Evolutionary conservation across 1,140 invertebrate genomes (phyloP).

Genomic region (Heliconius melpomene): DNA sequence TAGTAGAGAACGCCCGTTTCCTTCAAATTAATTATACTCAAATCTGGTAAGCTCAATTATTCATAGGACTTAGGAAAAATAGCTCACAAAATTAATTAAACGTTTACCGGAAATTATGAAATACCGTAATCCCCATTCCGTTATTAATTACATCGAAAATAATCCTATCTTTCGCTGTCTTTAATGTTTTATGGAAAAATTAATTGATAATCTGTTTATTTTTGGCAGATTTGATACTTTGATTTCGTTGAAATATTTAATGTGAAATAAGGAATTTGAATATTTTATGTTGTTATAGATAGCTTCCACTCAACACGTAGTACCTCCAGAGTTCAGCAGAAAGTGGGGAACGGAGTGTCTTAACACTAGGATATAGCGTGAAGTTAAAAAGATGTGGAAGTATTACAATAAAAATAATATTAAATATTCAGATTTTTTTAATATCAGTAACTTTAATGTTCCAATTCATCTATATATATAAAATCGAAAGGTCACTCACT

Average conservation of each 20-base stretch:
- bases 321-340: too few species aligned
- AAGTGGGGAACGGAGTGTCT: too few species aligned
- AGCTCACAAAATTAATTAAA: conserved; percentile 37
- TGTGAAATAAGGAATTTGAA: too few species aligned
- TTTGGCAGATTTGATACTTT: neutral
- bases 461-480: too few species aligned
- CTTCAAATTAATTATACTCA: conserved; percentile 56
- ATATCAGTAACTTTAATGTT: too few species aligned
- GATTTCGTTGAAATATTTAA: neutral
- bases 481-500: too few species aligned
- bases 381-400: too few species aligned
- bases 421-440: too few species aligned
- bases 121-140: conserved; percentile 8
- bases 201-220: conserved; percentile 2
- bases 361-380: too few species aligned
- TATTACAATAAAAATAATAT: too few species aligned
- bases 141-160: conserved; percentile 20
- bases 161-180: conserved; percentile 6
- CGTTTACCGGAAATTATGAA: conserved; percentile 33
- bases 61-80: conserved; percentile 36
- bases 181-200: neutral
- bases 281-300: too few species aligned
- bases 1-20: conserved; percentile 42
- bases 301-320: too few species aligned
- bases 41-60: conserved; percentile 44